Conservation (phyloP, 2,113 vertebrate species). For the Mastomys coucha region DNA sequence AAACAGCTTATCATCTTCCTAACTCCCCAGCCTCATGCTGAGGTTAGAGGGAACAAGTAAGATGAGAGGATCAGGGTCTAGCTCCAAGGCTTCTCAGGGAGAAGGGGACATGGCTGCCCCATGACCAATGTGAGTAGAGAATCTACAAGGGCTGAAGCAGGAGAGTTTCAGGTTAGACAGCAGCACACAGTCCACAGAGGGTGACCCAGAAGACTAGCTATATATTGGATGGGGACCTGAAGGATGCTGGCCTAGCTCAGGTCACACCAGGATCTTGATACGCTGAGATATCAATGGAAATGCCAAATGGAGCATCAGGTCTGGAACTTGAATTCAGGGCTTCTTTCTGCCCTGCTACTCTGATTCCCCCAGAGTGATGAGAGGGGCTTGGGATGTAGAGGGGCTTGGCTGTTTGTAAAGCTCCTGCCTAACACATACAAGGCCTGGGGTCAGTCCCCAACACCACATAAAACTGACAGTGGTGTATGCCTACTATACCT, state of each 20-base stretch:
- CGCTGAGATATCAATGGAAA: not conserved
- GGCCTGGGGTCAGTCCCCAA: not conserved
- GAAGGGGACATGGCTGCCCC: no score
- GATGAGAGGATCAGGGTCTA: not conserved
- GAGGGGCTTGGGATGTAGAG: not conserved
- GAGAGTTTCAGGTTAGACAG: not conserved
- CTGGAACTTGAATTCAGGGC: not conserved
- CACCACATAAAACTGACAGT: not conserved
- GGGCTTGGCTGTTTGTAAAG: not conserved
- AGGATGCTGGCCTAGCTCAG: not conserved
- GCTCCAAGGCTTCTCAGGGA: not conserved
- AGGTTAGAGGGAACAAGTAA: not conserved
- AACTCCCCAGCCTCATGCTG: not conserved
- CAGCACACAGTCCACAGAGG: not conserved
- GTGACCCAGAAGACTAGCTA: not conserved
- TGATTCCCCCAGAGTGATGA: not conserved
- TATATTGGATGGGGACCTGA: no score
- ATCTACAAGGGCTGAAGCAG: not conserved
- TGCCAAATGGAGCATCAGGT: not conserved
- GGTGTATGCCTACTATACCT: not conserved
- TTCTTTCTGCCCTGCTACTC: not conserved
- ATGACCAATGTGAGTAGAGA: not conserved
- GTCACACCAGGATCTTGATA: not conserved
- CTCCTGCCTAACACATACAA: not conserved
- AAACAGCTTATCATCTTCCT: slow-evolving; percentile 73